Evolutionary conservation across 2,113 vertebrate genomes (phyloP).

Genomic region (Salvelinus alpinus): DNA sequence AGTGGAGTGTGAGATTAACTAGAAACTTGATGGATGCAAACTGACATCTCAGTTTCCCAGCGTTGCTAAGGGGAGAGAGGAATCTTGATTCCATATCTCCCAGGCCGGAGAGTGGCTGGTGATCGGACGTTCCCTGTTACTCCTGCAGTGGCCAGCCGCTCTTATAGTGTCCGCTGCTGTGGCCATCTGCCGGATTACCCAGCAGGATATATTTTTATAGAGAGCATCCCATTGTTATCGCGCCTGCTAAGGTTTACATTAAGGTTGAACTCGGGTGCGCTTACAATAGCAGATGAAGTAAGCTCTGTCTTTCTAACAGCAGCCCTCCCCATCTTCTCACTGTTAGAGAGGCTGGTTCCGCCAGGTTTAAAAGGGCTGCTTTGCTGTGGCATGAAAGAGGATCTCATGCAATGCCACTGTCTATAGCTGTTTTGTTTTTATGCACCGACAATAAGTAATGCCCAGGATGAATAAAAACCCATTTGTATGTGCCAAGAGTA

Average conservation of each 20-base stretch:
- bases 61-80: conserved; percentile 69
- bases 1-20: conserved; percentile 70
- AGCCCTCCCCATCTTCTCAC: conserved; percentile 68
- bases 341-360: conserved; percentile 67
- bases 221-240: conserved; percentile 76
- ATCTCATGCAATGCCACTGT: conserved; percentile 75
- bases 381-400: conserved; percentile 69
- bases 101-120: conserved; percentile 46
- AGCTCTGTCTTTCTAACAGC: conserved; percentile 69
- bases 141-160: conserved; percentile 55
- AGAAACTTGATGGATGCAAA: conserved; percentile 75
- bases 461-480: conserved; percentile 57
- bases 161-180: conserved; percentile 61
- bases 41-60: conserved; percentile 78
- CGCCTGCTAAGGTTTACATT: conserved; percentile 77
- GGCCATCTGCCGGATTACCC: conserved; percentile 77
- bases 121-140: conserved; percentile 58
- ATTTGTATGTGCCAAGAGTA: conserved; percentile 77
- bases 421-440: conserved; percentile 64
- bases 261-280: conserved; percentile 79
- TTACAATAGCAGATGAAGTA: conserved; percentile 74
- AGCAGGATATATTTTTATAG: conserved; percentile 74
- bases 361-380: conserved; percentile 64
- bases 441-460: conserved; percentile 59
- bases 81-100: conserved; percentile 62